A percentile compares a stretch with the other conserved stretches of the same genome.
Conservation (phyloP, 2,888 invertebrate species). For the Dysmachus trigonus region DNA sequence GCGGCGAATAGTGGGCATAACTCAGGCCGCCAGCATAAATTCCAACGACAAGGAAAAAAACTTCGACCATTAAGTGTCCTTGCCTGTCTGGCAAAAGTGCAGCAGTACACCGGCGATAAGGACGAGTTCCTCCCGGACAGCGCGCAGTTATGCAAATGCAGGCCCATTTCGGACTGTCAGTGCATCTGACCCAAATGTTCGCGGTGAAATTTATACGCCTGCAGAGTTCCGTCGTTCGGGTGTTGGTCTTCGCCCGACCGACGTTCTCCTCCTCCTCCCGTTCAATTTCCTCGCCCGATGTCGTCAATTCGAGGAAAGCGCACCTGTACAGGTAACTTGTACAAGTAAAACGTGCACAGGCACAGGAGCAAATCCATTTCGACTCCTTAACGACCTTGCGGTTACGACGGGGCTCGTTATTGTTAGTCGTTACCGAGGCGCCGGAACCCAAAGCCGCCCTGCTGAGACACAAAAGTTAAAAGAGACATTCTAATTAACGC, state of each 20-base stretch:
- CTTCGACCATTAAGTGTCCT: conserved; percentile 30
- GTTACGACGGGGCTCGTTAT: not conserved
- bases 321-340: not conserved
- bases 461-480: conserved; percentile 35
- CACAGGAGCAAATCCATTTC: conserved; percentile 3
- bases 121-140: not conserved
- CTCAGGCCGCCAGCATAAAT: conserved; percentile 28
- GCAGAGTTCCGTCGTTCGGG: conserved; percentile 4
- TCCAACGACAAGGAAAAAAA: conserved; percentile 1
- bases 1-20: not conserved
- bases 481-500: conserved; percentile 38
- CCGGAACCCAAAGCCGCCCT: conserved; percentile 13
- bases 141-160: conserved; percentile 35
- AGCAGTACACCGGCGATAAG: conserved; percentile 11
- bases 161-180: conserved; percentile 2
- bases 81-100: conserved; percentile 27
- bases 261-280: not conserved
- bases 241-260: not conserved
- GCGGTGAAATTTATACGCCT: conserved; percentile 25
- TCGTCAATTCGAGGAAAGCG: not conserved
- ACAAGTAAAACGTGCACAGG: not conserved
- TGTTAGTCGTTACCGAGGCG: not conserved
- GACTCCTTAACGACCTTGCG: conserved; percentile 11
- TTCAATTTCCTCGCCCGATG: conserved; percentile 17
- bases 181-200: conserved; percentile 32